A percentile compares a stretch with the other conserved stretches of the same genome.
phyloP scores from a whole-genome alignment of 1,140 invertebrate genomes.

The Drosophila obscura region DNA sequence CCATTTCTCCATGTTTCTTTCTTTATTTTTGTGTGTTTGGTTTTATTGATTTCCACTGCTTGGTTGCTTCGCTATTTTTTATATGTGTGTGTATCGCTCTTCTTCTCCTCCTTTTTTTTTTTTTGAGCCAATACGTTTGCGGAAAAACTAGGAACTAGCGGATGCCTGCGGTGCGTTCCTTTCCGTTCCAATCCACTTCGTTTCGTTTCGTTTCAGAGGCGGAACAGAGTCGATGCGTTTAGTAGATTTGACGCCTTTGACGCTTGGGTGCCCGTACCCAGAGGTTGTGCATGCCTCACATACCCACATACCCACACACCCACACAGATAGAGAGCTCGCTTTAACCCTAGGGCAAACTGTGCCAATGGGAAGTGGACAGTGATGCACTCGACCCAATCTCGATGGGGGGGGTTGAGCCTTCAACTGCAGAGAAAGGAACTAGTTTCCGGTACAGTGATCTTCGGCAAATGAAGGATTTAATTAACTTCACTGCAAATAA shows the following conservation, averaged over 20 bases:
- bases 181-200: not conserved
- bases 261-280: constrained; percentile 14
- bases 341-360: constrained; percentile 29
- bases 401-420: not conserved
- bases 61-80: constrained; percentile 21
- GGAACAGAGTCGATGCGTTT: constrained; percentile 18
- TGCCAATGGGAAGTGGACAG: constrained; percentile 9
- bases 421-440: not conserved
- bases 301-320: constrained; percentile 5
- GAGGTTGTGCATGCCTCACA: constrained; percentile 9
- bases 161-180: constrained; percentile 21
- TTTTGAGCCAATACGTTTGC: constrained; percentile 15
- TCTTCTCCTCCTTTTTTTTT: constrained; percentile 5
- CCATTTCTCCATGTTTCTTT: constrained; percentile 20
- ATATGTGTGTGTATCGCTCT: not conserved
- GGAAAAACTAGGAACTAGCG: constrained; percentile 9
- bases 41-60: constrained; percentile 64
- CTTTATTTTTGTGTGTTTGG: constrained; percentile 1
- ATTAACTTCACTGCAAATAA: no score
- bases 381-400: constrained; percentile 1
- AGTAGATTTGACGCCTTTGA: constrained; percentile 41
- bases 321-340: constrained; percentile 4
- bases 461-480: no score
- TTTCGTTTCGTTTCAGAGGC: constrained; percentile 13
- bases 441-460: no score